phyloP scores from a whole-genome alignment of 2,797 vertebrate genomes.

The Rallus crepitans region DNA sequence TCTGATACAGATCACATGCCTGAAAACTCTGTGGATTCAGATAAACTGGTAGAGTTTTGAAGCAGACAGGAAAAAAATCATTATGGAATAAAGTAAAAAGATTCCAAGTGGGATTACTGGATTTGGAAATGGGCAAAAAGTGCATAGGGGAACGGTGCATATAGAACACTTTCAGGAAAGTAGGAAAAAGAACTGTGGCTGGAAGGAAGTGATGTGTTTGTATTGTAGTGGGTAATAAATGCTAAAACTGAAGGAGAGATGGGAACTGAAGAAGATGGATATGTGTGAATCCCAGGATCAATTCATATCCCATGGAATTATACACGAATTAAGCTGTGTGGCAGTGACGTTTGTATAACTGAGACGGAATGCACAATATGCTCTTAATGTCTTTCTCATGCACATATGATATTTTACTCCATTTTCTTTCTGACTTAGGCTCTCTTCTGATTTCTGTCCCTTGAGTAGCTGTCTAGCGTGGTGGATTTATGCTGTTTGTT shows the following conservation, averaged over 20 bases:
- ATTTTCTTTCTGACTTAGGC: conserved; percentile 9
- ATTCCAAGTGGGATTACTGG: background rate
- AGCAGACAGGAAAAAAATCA: background rate
- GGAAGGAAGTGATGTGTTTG: background rate
- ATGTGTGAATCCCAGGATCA: background rate
- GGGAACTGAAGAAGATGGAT: background rate
- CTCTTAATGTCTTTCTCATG: background rate
- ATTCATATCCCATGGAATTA: background rate
- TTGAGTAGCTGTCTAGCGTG: background rate
- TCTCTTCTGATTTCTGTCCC: conserved; percentile 3
- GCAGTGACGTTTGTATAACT: background rate
- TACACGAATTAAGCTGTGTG: background rate
- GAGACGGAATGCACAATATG: background rate
- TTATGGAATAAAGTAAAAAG: background rate
- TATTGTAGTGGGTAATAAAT: background rate
- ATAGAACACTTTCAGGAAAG: background rate
- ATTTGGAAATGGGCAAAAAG: background rate
- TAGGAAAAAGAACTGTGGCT: background rate
- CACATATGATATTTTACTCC: background rate
- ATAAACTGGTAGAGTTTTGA: background rate
- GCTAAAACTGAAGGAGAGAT: background rate
- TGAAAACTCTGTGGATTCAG: background rate
- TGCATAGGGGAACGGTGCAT: rapidly evolving
- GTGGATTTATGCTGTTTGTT: conserved; percentile 53
- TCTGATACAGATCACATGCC: background rate